A percentile compares a stretch with the other conserved stretches of the same genome.
phyloP scores from a whole-genome alignment of 2,113 vertebrate species.

The Neotoma lepida region DNA sequence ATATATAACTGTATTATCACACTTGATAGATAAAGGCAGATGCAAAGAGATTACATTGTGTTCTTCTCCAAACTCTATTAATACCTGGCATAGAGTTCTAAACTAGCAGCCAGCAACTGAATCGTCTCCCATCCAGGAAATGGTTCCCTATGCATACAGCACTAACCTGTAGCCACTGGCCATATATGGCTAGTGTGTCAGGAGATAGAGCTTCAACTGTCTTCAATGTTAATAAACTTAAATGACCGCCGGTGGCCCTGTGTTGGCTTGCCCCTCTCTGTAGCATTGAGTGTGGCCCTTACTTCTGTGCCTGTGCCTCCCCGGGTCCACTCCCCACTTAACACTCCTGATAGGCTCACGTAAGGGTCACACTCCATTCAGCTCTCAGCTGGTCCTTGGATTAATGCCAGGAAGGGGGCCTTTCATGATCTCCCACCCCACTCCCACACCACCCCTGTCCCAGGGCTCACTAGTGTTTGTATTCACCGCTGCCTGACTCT shows the following conservation, averaged over 20 bases:
- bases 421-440: background rate
- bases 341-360: background rate
- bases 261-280: background rate
- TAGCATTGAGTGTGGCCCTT: background rate
- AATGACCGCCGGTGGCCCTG: background rate
- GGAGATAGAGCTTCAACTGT: background rate
- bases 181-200: background rate
- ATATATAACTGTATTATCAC: background rate
- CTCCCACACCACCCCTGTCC: background rate
- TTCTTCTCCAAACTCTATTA: too few species aligned
- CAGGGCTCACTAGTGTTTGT: background rate
- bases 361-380: background rate
- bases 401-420: background rate
- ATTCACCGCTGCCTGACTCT: background rate
- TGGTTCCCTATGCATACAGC: rapidly evolving
- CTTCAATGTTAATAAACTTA: background rate
- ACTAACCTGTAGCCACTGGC: background rate
- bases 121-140: too few species aligned
- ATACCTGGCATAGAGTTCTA: background rate
- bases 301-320: background rate
- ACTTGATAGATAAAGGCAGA: background rate
- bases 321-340: background rate
- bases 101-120: background rate
- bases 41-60: background rate
- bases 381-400: background rate